These are phyloP conservation scores for Diaphora mendica DNA, from an alignment of 2,888 invertebrate species.

Conservation along the genomic window DNA sequence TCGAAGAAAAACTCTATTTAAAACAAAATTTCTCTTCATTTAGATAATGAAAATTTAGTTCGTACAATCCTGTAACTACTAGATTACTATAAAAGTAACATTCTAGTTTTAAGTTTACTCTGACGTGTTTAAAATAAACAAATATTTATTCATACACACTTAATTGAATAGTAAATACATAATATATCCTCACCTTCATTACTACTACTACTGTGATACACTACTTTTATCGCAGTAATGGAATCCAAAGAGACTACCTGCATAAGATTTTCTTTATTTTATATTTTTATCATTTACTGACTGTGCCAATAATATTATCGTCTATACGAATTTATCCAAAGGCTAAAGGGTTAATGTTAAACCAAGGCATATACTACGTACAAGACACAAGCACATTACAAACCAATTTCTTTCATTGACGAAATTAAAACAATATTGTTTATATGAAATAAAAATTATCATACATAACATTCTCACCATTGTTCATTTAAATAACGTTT, in stretches of 20 bases:
- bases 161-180: neutral
- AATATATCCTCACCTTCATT: neutral
- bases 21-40: slow-evolving; percentile 13
- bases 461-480: slow-evolving; percentile 60
- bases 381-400: slow-evolving; percentile 17
- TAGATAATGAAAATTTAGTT: neutral
- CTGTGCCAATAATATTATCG: slow-evolving; percentile 14
- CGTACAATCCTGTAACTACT: neutral
- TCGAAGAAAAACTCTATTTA: slow-evolving; percentile 17
- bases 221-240: neutral
- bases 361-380: slow-evolving; percentile 6
- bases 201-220: neutral
- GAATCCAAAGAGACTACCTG: neutral
- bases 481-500: slow-evolving; percentile 52
- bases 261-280: neutral
- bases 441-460: slow-evolving; percentile 51
- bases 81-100: neutral
- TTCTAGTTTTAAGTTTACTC: neutral
- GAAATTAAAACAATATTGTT: slow-evolving; percentile 42
- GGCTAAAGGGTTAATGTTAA: slow-evolving; percentile 16
- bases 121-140: neutral
- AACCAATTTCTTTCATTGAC: slow-evolving; percentile 40
- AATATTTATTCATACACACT: neutral
- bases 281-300: slow-evolving; percentile 13
- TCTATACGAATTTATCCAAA: slow-evolving; percentile 8